Conservation (phyloP, 2,797 vertebrate species). For the Falco berigora region DNA sequence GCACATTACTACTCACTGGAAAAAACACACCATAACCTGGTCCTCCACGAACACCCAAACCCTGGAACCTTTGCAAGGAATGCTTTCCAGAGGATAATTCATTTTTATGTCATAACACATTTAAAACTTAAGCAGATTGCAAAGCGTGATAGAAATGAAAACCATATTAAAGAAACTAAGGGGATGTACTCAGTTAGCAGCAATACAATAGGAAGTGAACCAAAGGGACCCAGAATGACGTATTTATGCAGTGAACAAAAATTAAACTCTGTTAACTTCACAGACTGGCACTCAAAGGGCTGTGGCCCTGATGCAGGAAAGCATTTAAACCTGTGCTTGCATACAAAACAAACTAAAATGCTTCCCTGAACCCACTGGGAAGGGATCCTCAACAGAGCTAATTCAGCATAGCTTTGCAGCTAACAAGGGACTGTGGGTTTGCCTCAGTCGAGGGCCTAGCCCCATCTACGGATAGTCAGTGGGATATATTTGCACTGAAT, state of each 20-base stretch:
- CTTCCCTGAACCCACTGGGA: not conserved
- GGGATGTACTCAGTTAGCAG: not conserved
- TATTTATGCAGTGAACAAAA: conserved; percentile 10
- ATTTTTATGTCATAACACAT: not conserved
- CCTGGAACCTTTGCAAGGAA: not conserved
- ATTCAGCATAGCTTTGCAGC: not conserved
- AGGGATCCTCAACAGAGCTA: not conserved
- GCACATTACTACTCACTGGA: not conserved
- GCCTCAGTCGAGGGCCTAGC: not conserved
- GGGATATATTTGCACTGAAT: conserved; percentile 48
- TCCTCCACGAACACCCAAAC: not conserved
- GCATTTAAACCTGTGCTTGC: not conserved
- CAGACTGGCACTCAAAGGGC: not conserved
- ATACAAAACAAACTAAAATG: not conserved
- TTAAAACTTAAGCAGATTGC: not conserved
- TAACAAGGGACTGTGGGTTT: not conserved
- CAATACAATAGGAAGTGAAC: conserved; percentile 8
- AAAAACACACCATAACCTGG: not conserved
- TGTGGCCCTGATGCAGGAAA: not conserved
- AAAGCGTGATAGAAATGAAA: not conserved
- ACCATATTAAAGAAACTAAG: not conserved
- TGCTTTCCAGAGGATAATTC: not conserved
- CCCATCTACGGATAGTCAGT: not conserved
- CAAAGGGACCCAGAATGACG: not conserved
- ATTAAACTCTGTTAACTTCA: not conserved